A percentile compares a stretch with the other conserved stretches of the same genome.
phyloP scores from a whole-genome alignment of 2,888 invertebrate species.

The Drosophila subsilvestris region DNA sequence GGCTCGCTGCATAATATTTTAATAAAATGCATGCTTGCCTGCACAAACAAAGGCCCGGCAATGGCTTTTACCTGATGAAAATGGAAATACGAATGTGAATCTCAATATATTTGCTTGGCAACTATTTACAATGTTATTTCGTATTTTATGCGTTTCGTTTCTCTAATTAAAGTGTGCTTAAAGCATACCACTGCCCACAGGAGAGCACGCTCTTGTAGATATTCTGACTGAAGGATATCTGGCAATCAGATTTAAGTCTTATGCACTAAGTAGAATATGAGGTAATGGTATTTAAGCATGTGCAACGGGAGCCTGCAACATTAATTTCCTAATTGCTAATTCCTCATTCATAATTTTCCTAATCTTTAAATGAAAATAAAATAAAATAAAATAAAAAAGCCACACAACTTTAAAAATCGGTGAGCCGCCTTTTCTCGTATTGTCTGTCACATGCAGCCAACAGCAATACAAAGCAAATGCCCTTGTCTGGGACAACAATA shows the following conservation, averaged over 20 bases:
- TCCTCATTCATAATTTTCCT: too few species aligned
- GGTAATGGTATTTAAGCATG: too few species aligned
- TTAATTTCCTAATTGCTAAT: too few species aligned
- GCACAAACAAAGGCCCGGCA: slow-evolving; percentile 30
- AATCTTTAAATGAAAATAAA: slow-evolving; percentile 5
- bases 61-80: slow-evolving; percentile 36
- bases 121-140: slow-evolving; percentile 56
- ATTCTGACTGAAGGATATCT: not conserved
- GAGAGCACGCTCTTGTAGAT: too few species aligned
- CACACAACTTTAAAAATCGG: not conserved
- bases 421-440: not conserved
- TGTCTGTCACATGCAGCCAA: not conserved
- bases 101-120: slow-evolving; percentile 46
- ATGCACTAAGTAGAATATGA: too few species aligned
- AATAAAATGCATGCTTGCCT: slow-evolving; percentile 67
- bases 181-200: not conserved
- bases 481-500: not conserved
- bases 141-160: slow-evolving; percentile 33
- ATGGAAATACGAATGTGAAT: slow-evolving; percentile 33
- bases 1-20: slow-evolving; percentile 58
- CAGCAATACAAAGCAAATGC: not conserved
- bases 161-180: slow-evolving; percentile 53
- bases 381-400: too few species aligned
- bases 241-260: too few species aligned
- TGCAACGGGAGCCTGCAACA: too few species aligned